Evolutionary conservation across 2,888 invertebrate species (phyloP).

Genomic region (Drosophila eohydei): DNA sequence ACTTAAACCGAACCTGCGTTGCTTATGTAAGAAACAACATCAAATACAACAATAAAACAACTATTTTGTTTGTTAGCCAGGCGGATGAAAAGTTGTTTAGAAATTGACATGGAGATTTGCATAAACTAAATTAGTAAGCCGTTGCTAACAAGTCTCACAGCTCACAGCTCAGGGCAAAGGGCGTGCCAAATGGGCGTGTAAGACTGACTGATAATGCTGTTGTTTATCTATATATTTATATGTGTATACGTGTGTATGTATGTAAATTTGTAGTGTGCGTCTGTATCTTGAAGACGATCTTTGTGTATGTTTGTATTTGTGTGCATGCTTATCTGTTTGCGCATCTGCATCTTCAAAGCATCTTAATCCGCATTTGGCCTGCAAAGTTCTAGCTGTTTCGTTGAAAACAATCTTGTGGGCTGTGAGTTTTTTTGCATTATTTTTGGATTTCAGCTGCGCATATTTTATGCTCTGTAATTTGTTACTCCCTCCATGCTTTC

Average conservation of each 20-base stretch:
- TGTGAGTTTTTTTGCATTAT: conserved; percentile 38
- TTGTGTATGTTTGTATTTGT: too few species aligned
- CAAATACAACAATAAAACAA: conserved; percentile 38
- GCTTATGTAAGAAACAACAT: conserved; percentile 55
- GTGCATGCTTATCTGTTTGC: background rate
- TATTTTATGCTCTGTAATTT: conserved; percentile 60
- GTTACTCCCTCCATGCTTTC: conserved; percentile 57
- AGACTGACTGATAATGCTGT: conserved; percentile 13
- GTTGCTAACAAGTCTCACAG: conserved; percentile 57
- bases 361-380: conserved; percentile 20
- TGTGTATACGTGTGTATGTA: conserved; percentile 5
- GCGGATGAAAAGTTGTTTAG: conserved; percentile 53
- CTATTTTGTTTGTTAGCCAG: conserved; percentile 31
- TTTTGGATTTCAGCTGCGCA: conserved; percentile 56
- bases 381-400: conserved; percentile 14
- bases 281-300: too few species aligned
- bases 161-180: conserved; percentile 19
- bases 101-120: conserved; percentile 67
- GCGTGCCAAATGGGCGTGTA: conserved; percentile 12
- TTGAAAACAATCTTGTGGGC: conserved; percentile 17
- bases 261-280: background rate
- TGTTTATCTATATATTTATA: background rate
- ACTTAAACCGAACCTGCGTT: background rate
- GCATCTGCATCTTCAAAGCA: conserved; percentile 12
- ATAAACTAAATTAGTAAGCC: conserved; percentile 65